phyloP scores from a whole-genome alignment of 1,140 invertebrate species.

The Drosophila virilis region DNA sequence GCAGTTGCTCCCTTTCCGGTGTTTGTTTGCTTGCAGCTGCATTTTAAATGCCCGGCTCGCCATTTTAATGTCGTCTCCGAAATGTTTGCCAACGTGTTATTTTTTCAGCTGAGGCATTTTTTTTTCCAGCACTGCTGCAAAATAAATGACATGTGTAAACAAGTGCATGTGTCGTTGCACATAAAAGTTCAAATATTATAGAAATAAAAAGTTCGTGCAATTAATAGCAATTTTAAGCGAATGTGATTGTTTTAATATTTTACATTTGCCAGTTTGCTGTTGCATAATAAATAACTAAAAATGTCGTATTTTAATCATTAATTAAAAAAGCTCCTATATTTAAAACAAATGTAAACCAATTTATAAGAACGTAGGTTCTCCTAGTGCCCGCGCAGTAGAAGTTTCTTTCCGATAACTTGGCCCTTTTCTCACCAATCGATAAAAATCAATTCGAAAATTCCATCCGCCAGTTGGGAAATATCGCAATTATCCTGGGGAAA shows the following conservation, averaged over 20 bases:
- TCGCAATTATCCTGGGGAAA: too few relatives aligned
- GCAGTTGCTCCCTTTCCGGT: slow-evolving; percentile 1
- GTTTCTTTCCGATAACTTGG: too few relatives aligned
- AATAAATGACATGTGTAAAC: not conserved
- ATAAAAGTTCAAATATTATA: not conserved
- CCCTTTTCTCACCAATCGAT: too few relatives aligned
- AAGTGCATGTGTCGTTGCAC: slow-evolving; percentile 2
- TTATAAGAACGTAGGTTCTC: not conserved
- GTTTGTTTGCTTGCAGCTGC: slow-evolving; percentile 24
- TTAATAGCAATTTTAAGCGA: slow-evolving; percentile 5
- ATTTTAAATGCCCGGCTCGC: slow-evolving; percentile 36
- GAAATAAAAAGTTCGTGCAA: not conserved
- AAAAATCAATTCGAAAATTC: too few relatives aligned
- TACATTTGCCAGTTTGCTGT: too few relatives aligned
- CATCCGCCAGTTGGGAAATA: too few relatives aligned
- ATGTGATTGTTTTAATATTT: not conserved
- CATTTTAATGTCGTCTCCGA: slow-evolving; percentile 38
- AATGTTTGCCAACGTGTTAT: slow-evolving; percentile 30
- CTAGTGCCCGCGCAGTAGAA: too few relatives aligned
- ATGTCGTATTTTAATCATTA: too few relatives aligned
- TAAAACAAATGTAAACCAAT: not conserved
- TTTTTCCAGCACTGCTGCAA: not conserved
- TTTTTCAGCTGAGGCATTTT: slow-evolving; percentile 17
- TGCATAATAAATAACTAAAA: too few relatives aligned
- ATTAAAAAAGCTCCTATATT: too few relatives aligned